Conservation (phyloP, 2,888 invertebrate genomes). For the Pyrgus malvae region DNA sequence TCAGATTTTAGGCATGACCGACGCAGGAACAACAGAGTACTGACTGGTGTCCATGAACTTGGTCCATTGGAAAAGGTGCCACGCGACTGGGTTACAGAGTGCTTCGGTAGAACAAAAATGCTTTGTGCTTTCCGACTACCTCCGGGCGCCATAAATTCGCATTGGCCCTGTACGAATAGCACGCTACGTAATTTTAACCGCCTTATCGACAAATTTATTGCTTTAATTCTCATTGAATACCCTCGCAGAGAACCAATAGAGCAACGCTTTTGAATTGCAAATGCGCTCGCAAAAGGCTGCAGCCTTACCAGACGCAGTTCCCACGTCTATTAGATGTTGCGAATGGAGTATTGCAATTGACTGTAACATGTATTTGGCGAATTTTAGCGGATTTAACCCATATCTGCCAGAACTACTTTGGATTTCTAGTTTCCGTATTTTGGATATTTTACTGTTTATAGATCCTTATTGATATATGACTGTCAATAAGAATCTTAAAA, state of each 20-base stretch:
- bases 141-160: constrained; percentile 48
- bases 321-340: constrained; percentile 51
- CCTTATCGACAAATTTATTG: constrained; percentile 48
- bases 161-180: constrained; percentile 41
- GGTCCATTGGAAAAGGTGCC: constrained; percentile 62
- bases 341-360: constrained; percentile 23
- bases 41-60: constrained; percentile 71
- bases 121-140: constrained; percentile 51
- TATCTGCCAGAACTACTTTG: too few species aligned
- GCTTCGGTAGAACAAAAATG: constrained; percentile 57
- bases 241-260: constrained; percentile 48
- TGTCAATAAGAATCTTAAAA: too few species aligned
- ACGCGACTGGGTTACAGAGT: constrained; percentile 68
- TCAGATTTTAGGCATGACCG: constrained; percentile 62
- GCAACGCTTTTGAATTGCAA: constrained; percentile 56
- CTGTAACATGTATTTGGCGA: constrained; percentile 31
- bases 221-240: constrained; percentile 51
- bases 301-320: constrained; percentile 42
- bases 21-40: constrained; percentile 42
- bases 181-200: constrained; percentile 50
- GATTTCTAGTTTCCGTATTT: too few species aligned
- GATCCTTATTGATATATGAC: too few species aligned
- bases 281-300: constrained; percentile 34
- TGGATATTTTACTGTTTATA: too few species aligned
- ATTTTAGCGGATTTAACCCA: constrained; percentile 29